Percentiles rank a stretch among this genome's conserved stretches.
These are phyloP conservation scores for Aspidapion aeneum DNA, from an alignment of 2,888 invertebrate genomes.

Conservation along the genomic window DNA sequence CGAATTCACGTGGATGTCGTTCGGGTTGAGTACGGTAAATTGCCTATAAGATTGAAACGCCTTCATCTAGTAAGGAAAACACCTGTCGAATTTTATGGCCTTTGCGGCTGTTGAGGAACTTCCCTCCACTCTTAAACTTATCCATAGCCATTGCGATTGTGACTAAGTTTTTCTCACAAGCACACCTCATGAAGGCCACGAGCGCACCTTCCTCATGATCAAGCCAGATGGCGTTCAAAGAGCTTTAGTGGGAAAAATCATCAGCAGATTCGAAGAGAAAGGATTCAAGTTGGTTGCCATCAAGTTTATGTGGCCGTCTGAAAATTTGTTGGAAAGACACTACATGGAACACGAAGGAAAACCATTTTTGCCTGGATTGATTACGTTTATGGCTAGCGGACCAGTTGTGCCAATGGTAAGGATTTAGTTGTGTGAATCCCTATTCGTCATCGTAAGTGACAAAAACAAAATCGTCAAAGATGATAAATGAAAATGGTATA, in stretches of 20 bases:
- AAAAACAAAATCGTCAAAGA: too few relatives aligned
- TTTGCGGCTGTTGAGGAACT: too few relatives aligned
- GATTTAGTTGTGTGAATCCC: too few relatives aligned
- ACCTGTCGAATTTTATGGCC: too few relatives aligned
- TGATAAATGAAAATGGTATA: too few relatives aligned
- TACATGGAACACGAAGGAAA: slow-evolving; percentile 84
- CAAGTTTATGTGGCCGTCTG: slow-evolving; percentile 85
- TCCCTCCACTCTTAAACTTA: too few relatives aligned
- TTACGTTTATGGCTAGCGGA: slow-evolving; percentile 64
- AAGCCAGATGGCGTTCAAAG: slow-evolving; percentile 98
- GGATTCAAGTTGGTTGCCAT: slow-evolving; percentile 93
- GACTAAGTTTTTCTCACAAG: background rate
- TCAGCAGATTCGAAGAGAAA: slow-evolving; percentile 90
- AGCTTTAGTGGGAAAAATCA: slow-evolving; percentile 90
- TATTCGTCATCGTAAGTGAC: too few relatives aligned
- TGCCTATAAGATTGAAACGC: too few relatives aligned
- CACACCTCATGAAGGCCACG: slow-evolving; percentile 48
- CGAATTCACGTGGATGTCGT: too few relatives aligned
- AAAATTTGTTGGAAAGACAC: slow-evolving; percentile 82
- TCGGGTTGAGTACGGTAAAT: too few relatives aligned
- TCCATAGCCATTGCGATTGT: too few relatives aligned
- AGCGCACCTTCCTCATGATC: slow-evolving; percentile 95
- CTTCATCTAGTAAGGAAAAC: too few relatives aligned
- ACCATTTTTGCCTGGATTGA: slow-evolving; percentile 89
- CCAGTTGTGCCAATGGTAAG: slow-evolving; percentile 81